A percentile compares a stretch with the other conserved stretches of the same genome.
Evolutionary conservation across 2,113 vertebrate genomes (phyloP).

Genomic region (Esox niger): DNA sequence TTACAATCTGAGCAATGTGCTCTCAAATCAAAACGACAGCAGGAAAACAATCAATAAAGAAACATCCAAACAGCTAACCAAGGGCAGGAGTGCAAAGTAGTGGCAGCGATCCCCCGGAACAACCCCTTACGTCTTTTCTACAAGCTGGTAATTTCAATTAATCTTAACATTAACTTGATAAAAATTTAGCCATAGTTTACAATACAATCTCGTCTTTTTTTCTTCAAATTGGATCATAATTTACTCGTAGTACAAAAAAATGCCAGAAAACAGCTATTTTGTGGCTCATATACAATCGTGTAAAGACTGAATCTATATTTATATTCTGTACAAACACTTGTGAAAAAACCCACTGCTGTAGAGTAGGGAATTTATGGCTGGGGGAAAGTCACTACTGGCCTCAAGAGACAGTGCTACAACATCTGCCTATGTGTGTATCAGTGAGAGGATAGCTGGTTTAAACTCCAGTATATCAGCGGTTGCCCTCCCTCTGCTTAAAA

Average conservation of each 20-base stretch:
- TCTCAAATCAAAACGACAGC: slow-evolving; percentile 68
- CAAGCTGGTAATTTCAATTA: slow-evolving; percentile 85
- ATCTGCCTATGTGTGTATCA: slow-evolving; percentile 75
- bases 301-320: slow-evolving; percentile 93
- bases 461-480: slow-evolving; percentile 49
- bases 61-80: slow-evolving; percentile 73
- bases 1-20: slow-evolving; percentile 75
- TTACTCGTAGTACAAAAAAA: slow-evolving; percentile 86
- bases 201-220: slow-evolving; percentile 87
- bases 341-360: slow-evolving; percentile 83
- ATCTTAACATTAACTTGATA: slow-evolving; percentile 81
- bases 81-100: slow-evolving; percentile 86
- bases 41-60: slow-evolving; percentile 65
- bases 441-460: slow-evolving; percentile 69
- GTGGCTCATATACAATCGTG: slow-evolving; percentile 96
- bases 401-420: slow-evolving; percentile 88
- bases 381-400: slow-evolving; percentile 83
- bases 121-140: slow-evolving; percentile 84
- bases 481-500: slow-evolving; percentile 47
- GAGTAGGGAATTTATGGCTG: slow-evolving; percentile 80
- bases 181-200: slow-evolving; percentile 95
- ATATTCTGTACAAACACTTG: slow-evolving; percentile 92
- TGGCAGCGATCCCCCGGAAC: slow-evolving; percentile 86
- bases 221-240: slow-evolving; percentile 83
- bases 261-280: slow-evolving; percentile 93